Percentiles rank a stretch among this genome's conserved stretches.
Evolutionary conservation across 1,140 invertebrate genomes (phyloP).

Genomic region (Matsumurasca onukii): DNA sequence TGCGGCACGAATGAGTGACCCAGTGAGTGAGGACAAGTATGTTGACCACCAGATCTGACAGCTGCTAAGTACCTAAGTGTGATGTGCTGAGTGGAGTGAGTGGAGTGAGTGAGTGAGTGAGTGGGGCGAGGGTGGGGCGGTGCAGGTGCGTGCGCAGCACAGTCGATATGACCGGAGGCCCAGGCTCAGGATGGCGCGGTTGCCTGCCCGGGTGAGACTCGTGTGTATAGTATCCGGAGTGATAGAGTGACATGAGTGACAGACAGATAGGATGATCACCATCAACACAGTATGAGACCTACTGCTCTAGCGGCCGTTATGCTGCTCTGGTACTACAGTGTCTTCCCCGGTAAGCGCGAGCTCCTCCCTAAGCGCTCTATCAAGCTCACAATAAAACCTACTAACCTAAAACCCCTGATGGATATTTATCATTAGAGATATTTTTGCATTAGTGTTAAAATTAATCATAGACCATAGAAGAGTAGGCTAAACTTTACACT

Average conservation of each 20-base stretch:
- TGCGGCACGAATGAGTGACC: background rate
- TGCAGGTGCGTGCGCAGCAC: slow-evolving; percentile 1
- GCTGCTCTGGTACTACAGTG: slow-evolving; percentile 5
- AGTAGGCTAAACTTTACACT: background rate
- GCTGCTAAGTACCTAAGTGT: too few species aligned
- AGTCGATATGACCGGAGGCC: slow-evolving; percentile 28
- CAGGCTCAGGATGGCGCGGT: background rate
- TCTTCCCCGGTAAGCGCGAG: slow-evolving; percentile 15
- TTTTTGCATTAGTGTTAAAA: too few species aligned
- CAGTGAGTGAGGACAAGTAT: too few species aligned
- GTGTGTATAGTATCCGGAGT: background rate
- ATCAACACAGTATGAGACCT: slow-evolving; percentile 14
- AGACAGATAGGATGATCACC: background rate
- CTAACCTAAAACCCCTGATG: too few species aligned
- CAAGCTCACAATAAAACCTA: too few species aligned
- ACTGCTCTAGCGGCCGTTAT: slow-evolving; percentile 7
- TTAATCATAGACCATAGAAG: background rate
- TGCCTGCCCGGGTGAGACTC: background rate
- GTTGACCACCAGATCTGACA: too few species aligned
- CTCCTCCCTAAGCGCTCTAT: background rate
- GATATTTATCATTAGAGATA: background rate
- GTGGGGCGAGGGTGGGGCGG: background rate
- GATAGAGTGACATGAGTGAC: slow-evolving; percentile 15
- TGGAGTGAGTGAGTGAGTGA: too few species aligned
- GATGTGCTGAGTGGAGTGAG: background rate